Conservation (phyloP, 2,113 vertebrate genomes). For the Aphyosemion australe region DNA sequence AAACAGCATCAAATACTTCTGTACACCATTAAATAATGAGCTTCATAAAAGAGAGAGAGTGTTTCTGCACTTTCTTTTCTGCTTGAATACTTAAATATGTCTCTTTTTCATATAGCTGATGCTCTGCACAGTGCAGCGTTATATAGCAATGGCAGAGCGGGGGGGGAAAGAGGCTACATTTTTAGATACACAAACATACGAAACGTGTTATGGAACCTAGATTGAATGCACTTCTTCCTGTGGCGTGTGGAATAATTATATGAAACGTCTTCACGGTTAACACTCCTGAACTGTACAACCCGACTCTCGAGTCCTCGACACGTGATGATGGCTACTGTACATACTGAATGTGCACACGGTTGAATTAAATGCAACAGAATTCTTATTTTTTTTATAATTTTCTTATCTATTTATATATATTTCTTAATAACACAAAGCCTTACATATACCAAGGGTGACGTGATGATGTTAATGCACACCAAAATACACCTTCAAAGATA, state of each 20-base stretch:
- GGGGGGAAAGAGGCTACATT: constrained; percentile 62
- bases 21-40: constrained; percentile 83
- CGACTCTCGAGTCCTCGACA: constrained; percentile 34
- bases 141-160: constrained; percentile 55
- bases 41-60: constrained; percentile 71
- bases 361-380: constrained; percentile 49
- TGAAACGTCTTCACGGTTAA: constrained; percentile 55
- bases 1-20: constrained; percentile 87
- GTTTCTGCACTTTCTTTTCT: constrained; percentile 70
- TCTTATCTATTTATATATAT: constrained; percentile 7
- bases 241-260: constrained; percentile 44
- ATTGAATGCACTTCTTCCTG: constrained; percentile 33
- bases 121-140: constrained; percentile 35
- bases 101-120: constrained; percentile 59
- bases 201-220: constrained; percentile 43
- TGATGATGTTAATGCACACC: constrained; percentile 77
- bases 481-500: constrained; percentile 79
- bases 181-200: constrained; percentile 57
- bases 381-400: background rate
- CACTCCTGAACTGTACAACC: constrained; percentile 57
- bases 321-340: constrained; percentile 50
- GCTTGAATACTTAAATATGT: constrained; percentile 74
- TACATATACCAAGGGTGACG: constrained; percentile 68
- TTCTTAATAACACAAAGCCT: constrained; percentile 67
- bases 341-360: constrained; percentile 57